Base-by-base conservation (phyloP, 2,113 vertebrate genomes). In the Salvelinus fontinalis region DNA sequence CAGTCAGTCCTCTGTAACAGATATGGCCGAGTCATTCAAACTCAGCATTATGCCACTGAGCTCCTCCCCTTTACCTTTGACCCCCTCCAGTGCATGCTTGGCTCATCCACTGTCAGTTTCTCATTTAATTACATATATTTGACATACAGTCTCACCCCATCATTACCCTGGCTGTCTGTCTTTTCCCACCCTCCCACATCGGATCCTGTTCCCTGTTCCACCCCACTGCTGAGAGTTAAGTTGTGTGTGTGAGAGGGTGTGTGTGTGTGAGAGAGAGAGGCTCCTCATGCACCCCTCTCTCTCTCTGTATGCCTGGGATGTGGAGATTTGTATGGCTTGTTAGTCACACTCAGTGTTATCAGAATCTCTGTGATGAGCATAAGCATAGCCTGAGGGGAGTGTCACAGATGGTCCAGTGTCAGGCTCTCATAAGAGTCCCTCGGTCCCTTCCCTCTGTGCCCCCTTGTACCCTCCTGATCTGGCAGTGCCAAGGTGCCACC, bases 261-360 rank as follows among this genome's bases (percentile, higher is more conserved):
- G 79, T 78, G 71, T 79, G 78, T 78, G 71, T 77, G 78, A 72
- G 81, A 82, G 66, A 75, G 44, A 27, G 70, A 27, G 68, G 12
- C 39, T 70, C 12, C 24, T 16, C 26, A 24, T 54, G 67, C 34
- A 29, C 34, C 27, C 20, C n/a, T 34, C 78, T 83, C 79, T 84
- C 84, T 81, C 70, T 86, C 79, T 83, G 79, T 87, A 81, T 86
- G 88, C 85, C 90, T 91, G 91, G 90, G 90, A 89, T 90, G 89
- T 90, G 87, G 84, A 91, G 90, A 92, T 89, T 91, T 90, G 89
- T 91, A 91, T 90, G 90, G 89, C 78, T 34, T 87, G 87, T 92
- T 92, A 92, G 89, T 92, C 89, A 91, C 90, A 91, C 90, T 87
- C 92, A 76, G 86, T 82, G 91, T 92, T 91, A 92, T 93, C 92